phyloP scores from a whole-genome alignment of 2,113 vertebrate genomes.

The Corynorhinus townsendii region DNA sequence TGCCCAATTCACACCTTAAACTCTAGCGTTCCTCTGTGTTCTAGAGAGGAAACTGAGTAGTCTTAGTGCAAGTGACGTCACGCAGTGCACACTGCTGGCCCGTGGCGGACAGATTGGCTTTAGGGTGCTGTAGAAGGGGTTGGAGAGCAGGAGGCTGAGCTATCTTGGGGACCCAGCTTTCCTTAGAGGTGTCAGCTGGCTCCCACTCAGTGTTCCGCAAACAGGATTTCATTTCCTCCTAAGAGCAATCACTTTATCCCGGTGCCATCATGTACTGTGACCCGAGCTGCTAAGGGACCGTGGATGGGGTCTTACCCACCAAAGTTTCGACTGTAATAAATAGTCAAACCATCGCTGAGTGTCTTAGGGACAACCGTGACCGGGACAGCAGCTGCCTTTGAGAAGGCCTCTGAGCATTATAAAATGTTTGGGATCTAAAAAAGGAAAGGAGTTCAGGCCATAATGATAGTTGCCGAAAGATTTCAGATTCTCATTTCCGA shows the following conservation, averaged over 20 bases:
- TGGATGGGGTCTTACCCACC: not conserved
- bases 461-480: not conserved
- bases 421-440: not conserved
- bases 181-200: not conserved
- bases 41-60: not conserved
- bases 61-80: not conserved
- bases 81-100: too few species aligned
- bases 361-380: not conserved
- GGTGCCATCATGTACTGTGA: rapidly evolving
- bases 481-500: constrained; percentile 10
- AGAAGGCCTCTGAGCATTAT: not conserved
- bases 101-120: not conserved
- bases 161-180: not conserved
- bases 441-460: not conserved
- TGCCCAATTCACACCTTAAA: not conserved
- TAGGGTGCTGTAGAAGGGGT: too few species aligned
- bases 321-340: not conserved
- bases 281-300: not conserved
- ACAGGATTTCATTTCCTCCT: not conserved
- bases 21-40: not conserved
- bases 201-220: rapidly evolving
- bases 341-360: not conserved
- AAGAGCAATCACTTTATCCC: not conserved
- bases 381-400: not conserved
- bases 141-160: not conserved